phyloP scores from a whole-genome alignment of 2,113 vertebrate species.

The Donacobius atricapilla region DNA sequence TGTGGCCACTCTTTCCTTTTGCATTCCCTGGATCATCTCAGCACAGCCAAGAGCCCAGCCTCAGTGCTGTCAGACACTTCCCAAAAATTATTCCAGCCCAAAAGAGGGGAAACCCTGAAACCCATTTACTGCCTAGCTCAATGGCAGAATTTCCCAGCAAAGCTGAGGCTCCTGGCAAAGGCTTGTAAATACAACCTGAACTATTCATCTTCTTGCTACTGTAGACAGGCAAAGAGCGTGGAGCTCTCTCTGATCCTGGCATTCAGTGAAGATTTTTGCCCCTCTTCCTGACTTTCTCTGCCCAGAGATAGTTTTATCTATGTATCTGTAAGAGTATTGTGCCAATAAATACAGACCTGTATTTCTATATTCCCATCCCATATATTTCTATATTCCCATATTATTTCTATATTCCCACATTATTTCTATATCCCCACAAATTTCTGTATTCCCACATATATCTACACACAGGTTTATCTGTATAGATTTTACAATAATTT shows the following conservation, averaged over 20 bases:
- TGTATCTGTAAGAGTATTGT: not conserved
- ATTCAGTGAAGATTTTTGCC: not conserved
- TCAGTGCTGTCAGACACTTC: not conserved
- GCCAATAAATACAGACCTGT: not conserved
- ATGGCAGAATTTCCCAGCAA: not conserved
- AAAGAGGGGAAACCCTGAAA: not conserved
- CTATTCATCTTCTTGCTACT: not conserved
- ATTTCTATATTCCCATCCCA: not conserved
- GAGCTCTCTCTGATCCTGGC: not conserved
- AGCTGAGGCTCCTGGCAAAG: not conserved
- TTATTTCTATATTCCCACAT: not conserved
- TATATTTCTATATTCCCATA: not conserved
- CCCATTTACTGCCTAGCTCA: not conserved
- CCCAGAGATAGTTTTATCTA: not conserved
- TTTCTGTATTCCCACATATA: not conserved
- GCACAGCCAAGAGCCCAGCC: not conserved
- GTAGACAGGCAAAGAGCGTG: not conserved
- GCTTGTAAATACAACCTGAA: not conserved
- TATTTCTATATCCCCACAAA: not conserved
- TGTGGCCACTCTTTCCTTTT: not conserved
- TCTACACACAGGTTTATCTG: not conserved
- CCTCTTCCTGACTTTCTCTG: not conserved
- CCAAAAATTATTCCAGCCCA: not conserved
- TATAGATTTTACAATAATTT: not conserved
- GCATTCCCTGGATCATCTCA: not conserved